These are phyloP conservation scores for Plagodis pulveraria DNA, from an alignment of 2,888 invertebrate genomes.

Conservation along the genomic window DNA sequence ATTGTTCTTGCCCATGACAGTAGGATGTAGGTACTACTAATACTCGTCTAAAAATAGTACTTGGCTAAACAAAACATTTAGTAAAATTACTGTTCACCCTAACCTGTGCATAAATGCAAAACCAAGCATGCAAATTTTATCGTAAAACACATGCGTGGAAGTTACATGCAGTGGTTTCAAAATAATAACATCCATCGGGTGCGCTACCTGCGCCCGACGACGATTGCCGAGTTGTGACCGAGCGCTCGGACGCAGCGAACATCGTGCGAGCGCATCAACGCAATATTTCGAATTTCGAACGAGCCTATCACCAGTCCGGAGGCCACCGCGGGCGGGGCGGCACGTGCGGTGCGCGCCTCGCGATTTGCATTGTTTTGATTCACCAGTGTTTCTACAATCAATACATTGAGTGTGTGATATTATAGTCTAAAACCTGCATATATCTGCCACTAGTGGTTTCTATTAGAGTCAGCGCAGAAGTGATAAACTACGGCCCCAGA, in stretches of 20 bases:
- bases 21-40: no score
- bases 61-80: no score
- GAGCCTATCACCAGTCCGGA: conserved; percentile 66
- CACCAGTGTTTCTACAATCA: conserved; percentile 75
- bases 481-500: conserved; percentile 38
- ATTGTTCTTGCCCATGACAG: no score
- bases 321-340: conserved; percentile 82
- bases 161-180: conserved; percentile 53
- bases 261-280: conserved; percentile 70
- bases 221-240: conserved; percentile 31
- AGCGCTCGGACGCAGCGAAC: conserved; percentile 63
- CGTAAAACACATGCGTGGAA: conserved; percentile 25
- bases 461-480: conserved; percentile 16
- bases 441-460: conserved; percentile 22
- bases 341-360: conserved; percentile 82
- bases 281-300: conserved; percentile 61
- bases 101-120: no score
- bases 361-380: conserved; percentile 76
- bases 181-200: conserved; percentile 61
- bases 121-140: conserved; percentile 25
- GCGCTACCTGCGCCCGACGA: conserved; percentile 52
- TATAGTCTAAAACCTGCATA: conserved; percentile 61
- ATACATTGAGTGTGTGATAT: conserved; percentile 67
- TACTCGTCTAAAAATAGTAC: no score
- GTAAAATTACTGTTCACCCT: no score